Base-by-base conservation (phyloP, 2,113 vertebrate species). In the Tenrec ecaudatus region DNA sequence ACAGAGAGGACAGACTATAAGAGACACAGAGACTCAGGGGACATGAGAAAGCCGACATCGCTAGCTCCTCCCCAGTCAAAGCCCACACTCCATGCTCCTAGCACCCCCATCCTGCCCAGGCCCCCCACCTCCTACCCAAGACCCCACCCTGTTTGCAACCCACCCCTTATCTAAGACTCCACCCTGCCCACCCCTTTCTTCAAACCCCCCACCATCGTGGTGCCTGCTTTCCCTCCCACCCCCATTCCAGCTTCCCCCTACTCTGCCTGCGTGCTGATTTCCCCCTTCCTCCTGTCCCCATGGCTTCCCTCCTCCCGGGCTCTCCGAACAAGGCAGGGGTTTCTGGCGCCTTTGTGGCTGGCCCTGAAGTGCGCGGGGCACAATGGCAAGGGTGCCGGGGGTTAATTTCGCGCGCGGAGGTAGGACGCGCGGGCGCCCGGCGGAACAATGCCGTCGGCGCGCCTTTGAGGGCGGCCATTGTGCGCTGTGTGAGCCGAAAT, bases 401-500 rank as follows among this genome's bases (percentile, higher is more conserved):
- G 98, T 98, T 98, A 98, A 98, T 98, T 71, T 98, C 96, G 75
- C 96, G 75, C 96, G 97, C 97, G 97, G 98, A 98, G 98, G 98
- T 97, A 97, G 98, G 98, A 97, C 98, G 98, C 97, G 97, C 96
- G 97, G 98, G 98, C 97, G 98, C 96, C 97, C 97, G 97, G 95
- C 85, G 27, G 97, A 97, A 98, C 98, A 98, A 98, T 98, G 97
- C 96, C 96, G 90, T 95, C 97, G 97, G 97, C 98, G 97, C 96
- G 96, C 98, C 96, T 98, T 97, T 97, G 98, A 98, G 98, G 20
- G 29, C 73, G 12, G 97, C 97, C 97, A 98, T 98, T 98, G 98
- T 98, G 98, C 97, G 95, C 96, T 95, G 98, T 98, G 98, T 98
- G 98, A 98, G 97, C 98, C 96, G 97, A 98, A 98, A 98, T 98